These are phyloP conservation scores for Carabus problematicus DNA, from an alignment of 2,888 invertebrate genomes.

Conservation along the genomic window DNA sequence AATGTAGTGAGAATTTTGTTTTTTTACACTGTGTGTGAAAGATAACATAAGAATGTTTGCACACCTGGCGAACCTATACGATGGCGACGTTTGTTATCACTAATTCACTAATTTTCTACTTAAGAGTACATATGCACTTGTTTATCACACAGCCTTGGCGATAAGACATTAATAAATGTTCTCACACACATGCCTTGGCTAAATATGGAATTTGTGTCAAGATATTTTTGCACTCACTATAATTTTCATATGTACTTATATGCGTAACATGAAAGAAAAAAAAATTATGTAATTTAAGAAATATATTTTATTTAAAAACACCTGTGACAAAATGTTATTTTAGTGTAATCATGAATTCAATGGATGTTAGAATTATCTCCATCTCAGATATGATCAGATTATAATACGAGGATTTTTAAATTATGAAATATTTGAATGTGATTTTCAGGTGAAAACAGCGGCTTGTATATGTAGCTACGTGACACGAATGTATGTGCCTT, in stretches of 20 bases:
- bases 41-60: constrained; percentile 28
- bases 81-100: constrained; percentile 25
- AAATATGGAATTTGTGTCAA: constrained; percentile 20
- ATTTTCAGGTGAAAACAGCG: constrained; percentile 12
- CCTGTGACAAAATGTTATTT: not conserved
- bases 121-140: constrained; percentile 29
- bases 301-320: too few species aligned
- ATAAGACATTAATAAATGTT: not conserved
- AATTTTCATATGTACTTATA: constrained; percentile 5
- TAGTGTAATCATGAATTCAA: too few species aligned
- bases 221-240: not conserved
- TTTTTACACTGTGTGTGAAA: not conserved
- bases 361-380: too few species aligned
- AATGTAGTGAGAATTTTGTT: too few species aligned
- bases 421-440: not conserved
- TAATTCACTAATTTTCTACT: constrained; percentile 22
- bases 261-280: not conserved
- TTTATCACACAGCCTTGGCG: constrained; percentile 12
- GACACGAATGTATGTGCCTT: constrained; percentile 23
- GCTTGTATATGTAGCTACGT: not conserved
- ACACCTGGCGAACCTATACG: constrained; percentile 29
- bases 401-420: not conserved
- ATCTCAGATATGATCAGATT: not conserved
- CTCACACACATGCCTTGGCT: constrained; percentile 10
- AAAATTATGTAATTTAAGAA: too few species aligned